Base-by-base conservation (phyloP, 2,888 invertebrate genomes). In the Anodontia alba region DNA sequence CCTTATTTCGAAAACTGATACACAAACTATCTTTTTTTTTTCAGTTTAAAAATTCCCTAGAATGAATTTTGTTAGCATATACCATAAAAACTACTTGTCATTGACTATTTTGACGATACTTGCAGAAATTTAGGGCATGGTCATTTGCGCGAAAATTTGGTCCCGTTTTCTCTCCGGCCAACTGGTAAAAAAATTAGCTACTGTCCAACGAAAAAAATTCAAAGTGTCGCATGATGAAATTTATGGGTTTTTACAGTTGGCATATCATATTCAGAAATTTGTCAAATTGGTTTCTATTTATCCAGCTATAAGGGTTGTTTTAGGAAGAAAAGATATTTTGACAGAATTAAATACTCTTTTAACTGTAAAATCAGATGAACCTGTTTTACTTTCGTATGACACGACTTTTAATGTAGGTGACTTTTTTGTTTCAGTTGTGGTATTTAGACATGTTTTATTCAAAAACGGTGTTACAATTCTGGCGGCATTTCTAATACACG, bases 211-310 rank as follows among this genome's bases (percentile, higher is more conserved):
- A 12, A 57, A 57, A 8, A 57, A 57, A 26, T 57, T 26, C 5
- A 57, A 15, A 29, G 23, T 57, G 29, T 57, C 57, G 23, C 57
- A 57, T 26, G 57, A 57, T 57, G 57, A 57, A 57, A 23, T 57
- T 57, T 57, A 8, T 29, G 23, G 26, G 23, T 29, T 26, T 29
- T 23, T 57, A 26, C 57, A 57, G 29, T 8, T 57, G 1, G 57
- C 57, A 7, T 7, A 29, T 23, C 57, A 57, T 10, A 7, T 57
- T n/a, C 2, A n/a, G 1, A 26, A 57, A 23, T 57, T 57, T 57
- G 57, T 57, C 10, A 23, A 57, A 23, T 7, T n/a, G 29, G 1
- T 23, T 5, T 29, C 23, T 12, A 29, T 57, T 29, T 57, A 57
- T 29, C 57, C 57, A 7, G 57, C 10, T 29, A 23, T 57, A 23